Evolutionary conservation across 2,797 vertebrate genomes (phyloP), one percentile per base, ranked within the genome.

Genomic region (Chelonia mydas): DNA sequence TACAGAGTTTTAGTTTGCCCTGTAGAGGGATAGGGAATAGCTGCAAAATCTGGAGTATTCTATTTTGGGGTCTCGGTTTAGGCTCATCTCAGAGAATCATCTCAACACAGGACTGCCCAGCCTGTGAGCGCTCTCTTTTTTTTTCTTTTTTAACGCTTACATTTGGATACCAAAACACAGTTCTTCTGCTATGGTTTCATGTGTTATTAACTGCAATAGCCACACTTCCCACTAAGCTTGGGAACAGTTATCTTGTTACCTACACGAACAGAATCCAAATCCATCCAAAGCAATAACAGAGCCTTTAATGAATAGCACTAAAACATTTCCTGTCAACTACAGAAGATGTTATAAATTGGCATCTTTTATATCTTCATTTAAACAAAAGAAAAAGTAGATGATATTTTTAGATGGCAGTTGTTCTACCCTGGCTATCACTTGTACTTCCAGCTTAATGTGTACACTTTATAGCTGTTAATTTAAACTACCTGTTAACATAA

Each of bases 381-480:
- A 89, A 86, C 65, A 95, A 47, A 92, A 86, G 78, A 94, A 79
- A 49, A 41, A 86, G 23, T 28, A 86, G 41, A 87, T 11, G 41
- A 85, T 12, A 88, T 90, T 86, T 72, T 76, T 68, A 95, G 79
- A 65, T 1, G 16, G 61, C 85, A 83, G 28, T 15, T 74, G 79
- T 81, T 88, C 27, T 49, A 41, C 23, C 53, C 54, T 92, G 45
- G 72, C 87, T 87, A 83, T 77, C 51, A 89, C 79, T 84, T 89
- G 88, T 74, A 81, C 19, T 85, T 93, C 47, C 76, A 86, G 90
- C 78, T 68, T 91, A 80, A 90, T 87, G 3, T 1, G 3, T 21
- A 79, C 7, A n/a, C n/a, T 86, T 65, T 79, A 74, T 47, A 79
- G 47, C 49, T 95, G 57, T 50, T 77, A 88, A 93, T 33, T 90